A percentile compares a stretch with the other conserved stretches of the same genome.
These are phyloP conservation scores for Diabrotica virgifera DNA, from an alignment of 1,140 invertebrate species.

Conservation along the genomic window DNA sequence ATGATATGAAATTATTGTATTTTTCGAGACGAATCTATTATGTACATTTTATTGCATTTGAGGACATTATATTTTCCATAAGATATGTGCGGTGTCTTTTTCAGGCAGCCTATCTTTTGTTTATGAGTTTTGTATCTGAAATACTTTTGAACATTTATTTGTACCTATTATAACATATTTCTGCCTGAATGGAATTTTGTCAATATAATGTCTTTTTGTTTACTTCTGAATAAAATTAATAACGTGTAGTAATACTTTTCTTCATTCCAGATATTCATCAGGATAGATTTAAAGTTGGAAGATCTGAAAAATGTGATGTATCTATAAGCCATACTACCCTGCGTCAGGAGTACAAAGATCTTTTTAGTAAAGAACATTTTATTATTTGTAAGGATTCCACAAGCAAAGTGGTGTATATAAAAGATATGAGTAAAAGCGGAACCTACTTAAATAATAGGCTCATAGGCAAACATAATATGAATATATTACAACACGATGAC, in stretches of 20 bases:
- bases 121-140: too few relatives aligned
- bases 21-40: too few relatives aligned
- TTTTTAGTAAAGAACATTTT: constrained; percentile 18
- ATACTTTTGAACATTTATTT: too few relatives aligned
- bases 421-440: constrained; percentile 13
- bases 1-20: too few relatives aligned
- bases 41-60: too few relatives aligned
- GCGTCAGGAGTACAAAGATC: constrained; percentile 6
- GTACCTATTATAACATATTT: too few relatives aligned
- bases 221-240: too few relatives aligned
- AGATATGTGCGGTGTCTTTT: too few relatives aligned
- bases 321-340: neutral
- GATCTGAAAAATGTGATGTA: constrained; percentile 14
- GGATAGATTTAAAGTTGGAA: constrained; percentile 14
- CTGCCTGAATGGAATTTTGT: too few relatives aligned
- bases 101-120: too few relatives aligned
- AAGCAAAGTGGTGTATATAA: constrained; percentile 7
- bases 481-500: constrained; percentile 15
- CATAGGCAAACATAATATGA: constrained; percentile 15
- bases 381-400: constrained; percentile 10
- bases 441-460: constrained; percentile 14
- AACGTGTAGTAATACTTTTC: neutral
- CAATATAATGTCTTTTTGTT: too few relatives aligned
- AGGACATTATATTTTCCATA: too few relatives aligned
- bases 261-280: constrained; percentile 11